phyloP scores from a whole-genome alignment of 2,113 vertebrate species.

The Seriola dumerili region DNA sequence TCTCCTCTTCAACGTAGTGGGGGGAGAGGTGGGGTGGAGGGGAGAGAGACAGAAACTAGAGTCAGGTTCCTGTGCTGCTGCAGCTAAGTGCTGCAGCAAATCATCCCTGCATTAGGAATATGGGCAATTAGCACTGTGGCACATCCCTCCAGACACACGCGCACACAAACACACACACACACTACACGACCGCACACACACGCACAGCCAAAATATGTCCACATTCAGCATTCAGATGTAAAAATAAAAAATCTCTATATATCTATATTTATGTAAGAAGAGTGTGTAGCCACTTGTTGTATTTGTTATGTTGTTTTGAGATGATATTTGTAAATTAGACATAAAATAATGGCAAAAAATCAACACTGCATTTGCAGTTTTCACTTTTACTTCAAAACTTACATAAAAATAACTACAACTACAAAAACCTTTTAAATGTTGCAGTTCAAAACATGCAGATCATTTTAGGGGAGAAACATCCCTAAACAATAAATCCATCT shows the following conservation, averaged over 20 bases:
- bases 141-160: conserved; percentile 72
- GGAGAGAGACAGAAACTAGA: conserved; percentile 64
- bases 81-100: conserved; percentile 86
- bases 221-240: conserved; percentile 7
- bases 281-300: neutral
- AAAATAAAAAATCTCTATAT: conserved; percentile 5
- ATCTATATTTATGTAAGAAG: conserved; percentile 9
- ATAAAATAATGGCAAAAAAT: neutral
- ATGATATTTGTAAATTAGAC: conserved; percentile 1
- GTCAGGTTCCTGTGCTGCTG: conserved; percentile 76
- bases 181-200: neutral
- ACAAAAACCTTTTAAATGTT: conserved; percentile 10
- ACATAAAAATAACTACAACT: conserved; percentile 3
- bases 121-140: conserved; percentile 84
- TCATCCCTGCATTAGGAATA: conserved; percentile 85
- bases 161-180: conserved; percentile 5
- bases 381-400: neutral
- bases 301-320: conserved; percentile 6
- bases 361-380: neutral
- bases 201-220: conserved; percentile 32
- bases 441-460: neutral
- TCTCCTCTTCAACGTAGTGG: conserved; percentile 70
- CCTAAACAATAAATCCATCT: conserved; percentile 58
- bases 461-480: neutral
- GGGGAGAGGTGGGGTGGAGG: conserved; percentile 33